A percentile compares a stretch with the other conserved stretches of the same genome.
Conservation (phyloP, 1,140 invertebrate genomes). For the Neuroterus valhalla region DNA sequence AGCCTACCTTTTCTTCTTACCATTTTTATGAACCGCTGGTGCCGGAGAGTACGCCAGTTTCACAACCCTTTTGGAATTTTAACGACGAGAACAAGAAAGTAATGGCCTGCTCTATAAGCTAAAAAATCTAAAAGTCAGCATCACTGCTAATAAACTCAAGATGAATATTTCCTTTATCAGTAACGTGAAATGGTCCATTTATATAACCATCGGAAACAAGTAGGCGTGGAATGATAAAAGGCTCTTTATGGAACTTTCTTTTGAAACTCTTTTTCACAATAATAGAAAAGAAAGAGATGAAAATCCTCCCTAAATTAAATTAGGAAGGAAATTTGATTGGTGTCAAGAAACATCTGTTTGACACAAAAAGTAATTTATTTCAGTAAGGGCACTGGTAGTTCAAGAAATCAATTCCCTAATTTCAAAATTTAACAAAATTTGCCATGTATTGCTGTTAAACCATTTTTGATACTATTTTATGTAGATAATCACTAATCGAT, state of each 20-base stretch:
- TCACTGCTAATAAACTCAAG: constrained; percentile 5
- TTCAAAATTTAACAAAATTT: too few relatives aligned
- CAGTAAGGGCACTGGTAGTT: too few relatives aligned
- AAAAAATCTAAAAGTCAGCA: constrained; percentile 9
- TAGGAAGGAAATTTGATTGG: too few relatives aligned
- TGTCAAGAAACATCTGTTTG: too few relatives aligned
- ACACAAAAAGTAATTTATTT: too few relatives aligned
- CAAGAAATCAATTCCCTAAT: too few relatives aligned
- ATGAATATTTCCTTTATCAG: constrained; percentile 18
- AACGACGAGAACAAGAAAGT: constrained; percentile 37
- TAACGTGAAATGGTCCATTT: background rate
- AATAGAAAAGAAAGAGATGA: too few relatives aligned
- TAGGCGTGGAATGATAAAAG: background rate
- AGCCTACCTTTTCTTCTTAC: constrained; percentile 36
- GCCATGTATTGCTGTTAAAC: too few relatives aligned
- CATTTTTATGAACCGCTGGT: constrained; percentile 41
- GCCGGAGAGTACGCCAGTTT: constrained; percentile 37
- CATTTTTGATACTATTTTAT: too few relatives aligned
- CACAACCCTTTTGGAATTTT: constrained; percentile 36
- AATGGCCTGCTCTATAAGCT: constrained; percentile 34
- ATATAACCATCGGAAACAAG: background rate
- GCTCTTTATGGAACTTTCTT: background rate
- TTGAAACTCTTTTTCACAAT: background rate
- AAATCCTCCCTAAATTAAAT: too few relatives aligned
- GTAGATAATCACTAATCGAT: too few relatives aligned